These are phyloP conservation scores for Leptodactylus fuscus DNA, from an alignment of 2,113 vertebrate species.

Conservation along the genomic window DNA sequence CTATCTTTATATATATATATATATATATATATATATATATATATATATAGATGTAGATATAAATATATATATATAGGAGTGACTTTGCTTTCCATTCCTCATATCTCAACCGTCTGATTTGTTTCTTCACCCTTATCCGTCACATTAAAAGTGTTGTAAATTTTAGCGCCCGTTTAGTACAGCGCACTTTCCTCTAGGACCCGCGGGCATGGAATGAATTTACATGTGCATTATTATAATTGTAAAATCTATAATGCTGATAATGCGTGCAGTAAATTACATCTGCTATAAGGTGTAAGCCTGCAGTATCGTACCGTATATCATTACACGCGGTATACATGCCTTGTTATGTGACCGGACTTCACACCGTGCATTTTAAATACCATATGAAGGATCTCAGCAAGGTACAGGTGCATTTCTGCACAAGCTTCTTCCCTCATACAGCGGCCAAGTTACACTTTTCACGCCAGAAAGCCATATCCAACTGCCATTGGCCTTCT, in stretches of 20 bases:
- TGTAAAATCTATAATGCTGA: constrained; percentile 5
- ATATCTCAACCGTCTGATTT: background rate
- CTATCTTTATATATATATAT: background rate
- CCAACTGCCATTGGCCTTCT: constrained; percentile 66
- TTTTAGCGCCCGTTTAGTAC: background rate
- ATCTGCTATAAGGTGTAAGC: background rate
- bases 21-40: background rate
- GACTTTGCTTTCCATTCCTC: background rate
- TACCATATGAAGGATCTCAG: background rate
- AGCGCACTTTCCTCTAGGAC: background rate
- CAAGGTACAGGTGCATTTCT: constrained; percentile 13
- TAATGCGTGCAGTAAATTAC: background rate
- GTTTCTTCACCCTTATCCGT: background rate
- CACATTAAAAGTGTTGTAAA: background rate
- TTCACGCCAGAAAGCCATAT: constrained; percentile 46
- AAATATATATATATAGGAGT: background rate
- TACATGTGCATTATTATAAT: constrained; percentile 10
- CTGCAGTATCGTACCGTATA: background rate
- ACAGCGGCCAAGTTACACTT: constrained; percentile 22
- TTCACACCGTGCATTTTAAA: background rate
- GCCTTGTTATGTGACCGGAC: background rate
- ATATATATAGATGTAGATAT: background rate
- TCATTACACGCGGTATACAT: background rate
- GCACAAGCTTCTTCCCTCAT: background rate
- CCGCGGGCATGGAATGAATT: background rate